Percentiles rank a stretch among this genome's conserved stretches.
Evolutionary conservation across 2,113 vertebrate species (phyloP).

Genomic region (Myrmophylax atrothorax): DNA sequence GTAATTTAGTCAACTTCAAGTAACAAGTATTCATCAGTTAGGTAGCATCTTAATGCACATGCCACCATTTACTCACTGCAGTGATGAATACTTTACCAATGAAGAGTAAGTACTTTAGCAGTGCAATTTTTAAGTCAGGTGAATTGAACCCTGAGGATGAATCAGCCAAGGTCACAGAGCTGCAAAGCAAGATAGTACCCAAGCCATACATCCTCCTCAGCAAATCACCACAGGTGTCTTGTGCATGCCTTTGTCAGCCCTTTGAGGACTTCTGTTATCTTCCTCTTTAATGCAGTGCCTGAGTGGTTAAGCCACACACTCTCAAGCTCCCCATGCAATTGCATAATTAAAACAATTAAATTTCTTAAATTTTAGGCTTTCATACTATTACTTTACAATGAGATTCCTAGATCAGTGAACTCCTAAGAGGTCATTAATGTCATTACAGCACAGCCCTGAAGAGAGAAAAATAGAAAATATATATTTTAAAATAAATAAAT

Average conservation of each 20-base stretch:
- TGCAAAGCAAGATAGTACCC: background rate
- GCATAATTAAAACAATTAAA: background rate
- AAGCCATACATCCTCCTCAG: background rate
- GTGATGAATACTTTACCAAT: background rate
- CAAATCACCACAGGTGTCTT: background rate
- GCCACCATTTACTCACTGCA: background rate
- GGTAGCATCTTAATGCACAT: background rate
- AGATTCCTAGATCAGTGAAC: background rate
- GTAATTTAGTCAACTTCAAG: background rate
- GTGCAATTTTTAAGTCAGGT: background rate
- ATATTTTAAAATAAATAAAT: background rate
- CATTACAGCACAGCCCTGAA: background rate
- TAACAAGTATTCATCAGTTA: background rate
- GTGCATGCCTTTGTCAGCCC: background rate
- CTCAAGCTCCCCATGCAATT: background rate
- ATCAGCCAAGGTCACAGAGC: background rate
- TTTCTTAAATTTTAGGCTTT: background rate
- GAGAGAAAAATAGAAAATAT: background rate
- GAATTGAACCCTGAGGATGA: background rate
- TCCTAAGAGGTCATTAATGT: background rate
- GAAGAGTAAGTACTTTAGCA: background rate
- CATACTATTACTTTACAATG: background rate
- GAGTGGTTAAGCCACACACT: background rate
- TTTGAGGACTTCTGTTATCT: background rate
- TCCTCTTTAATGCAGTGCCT: background rate